A percentile compares a stretch with the other conserved stretches of the same genome.
phyloP scores from a whole-genome alignment of 2,113 vertebrate genomes.

The Bungarus multicinctus region DNA sequence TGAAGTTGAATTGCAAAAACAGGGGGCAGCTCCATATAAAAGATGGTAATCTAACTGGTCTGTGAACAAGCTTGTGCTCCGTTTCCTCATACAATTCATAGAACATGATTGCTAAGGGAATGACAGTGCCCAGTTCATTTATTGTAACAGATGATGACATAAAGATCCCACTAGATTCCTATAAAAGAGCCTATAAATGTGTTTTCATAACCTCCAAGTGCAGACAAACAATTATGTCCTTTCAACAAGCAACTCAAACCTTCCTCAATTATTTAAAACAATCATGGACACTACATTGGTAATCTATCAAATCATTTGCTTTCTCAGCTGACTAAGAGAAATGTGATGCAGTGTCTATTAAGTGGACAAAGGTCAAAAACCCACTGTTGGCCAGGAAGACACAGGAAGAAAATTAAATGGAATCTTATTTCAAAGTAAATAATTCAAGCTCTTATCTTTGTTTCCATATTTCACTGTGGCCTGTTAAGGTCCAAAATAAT shows the following conservation, averaged over 20 bases:
- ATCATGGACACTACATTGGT: background rate
- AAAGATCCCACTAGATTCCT: background rate
- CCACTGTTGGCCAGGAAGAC: background rate
- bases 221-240: background rate
- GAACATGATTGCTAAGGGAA: background rate
- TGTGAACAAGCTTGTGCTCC: background rate
- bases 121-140: background rate
- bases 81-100: background rate
- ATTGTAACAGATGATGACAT: background rate
- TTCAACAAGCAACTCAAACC: background rate
- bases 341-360: background rate
- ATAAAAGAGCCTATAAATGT: background rate
- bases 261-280: background rate
- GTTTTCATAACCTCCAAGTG: background rate
- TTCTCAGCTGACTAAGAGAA: background rate
- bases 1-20: background rate
- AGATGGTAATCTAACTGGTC: too few relatives aligned
- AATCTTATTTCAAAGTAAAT: background rate
- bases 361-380: background rate
- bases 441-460: background rate
- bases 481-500: background rate
- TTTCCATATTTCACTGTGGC: background rate
- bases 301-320: background rate
- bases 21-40: background rate
- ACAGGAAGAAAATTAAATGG: background rate